Evolutionary conservation across 2,797 vertebrate genomes (phyloP), one percentile per base, ranked within the genome.

Genomic region (Notamacropus eugenii): DNA sequence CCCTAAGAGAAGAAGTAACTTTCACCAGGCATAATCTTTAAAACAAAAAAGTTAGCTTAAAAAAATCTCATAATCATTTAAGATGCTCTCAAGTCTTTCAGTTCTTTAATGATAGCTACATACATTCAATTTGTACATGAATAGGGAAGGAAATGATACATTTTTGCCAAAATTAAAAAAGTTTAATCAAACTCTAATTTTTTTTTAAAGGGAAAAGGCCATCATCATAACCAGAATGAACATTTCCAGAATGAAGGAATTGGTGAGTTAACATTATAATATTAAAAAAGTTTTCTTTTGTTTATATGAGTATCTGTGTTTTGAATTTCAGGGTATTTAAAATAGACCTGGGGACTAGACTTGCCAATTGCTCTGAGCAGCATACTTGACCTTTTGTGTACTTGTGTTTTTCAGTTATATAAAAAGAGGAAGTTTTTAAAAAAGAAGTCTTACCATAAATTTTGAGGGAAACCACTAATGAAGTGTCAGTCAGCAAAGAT

Each of bases 221-320:
- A 99, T 97, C 99, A 99, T 98, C 99, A 99, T 97, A 99, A 99
- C 98, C 99, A 99, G 98, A 99, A 99, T 27, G 99, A 99, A 94
- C 99, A 99, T 98, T 99, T 99, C 97, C 99, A 99, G 98, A 99
- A 99, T 94, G 99, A 99, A 98, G 99, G 99, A 98, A 99, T 99
- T 98, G 99, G 99, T 99, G 98, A 99, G 99, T 98, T 1, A 56
- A 95, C 95, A 93, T 97, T 93, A 6, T 91, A 96, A 40, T 54
- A 46, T 94, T 46, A 6, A 6, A 54, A 90, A 94, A 91, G 92
- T 27, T 54, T 96, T 22, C 29, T 40, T 27, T 90, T 90, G n/a
- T 54, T 91, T 34, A 34, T n/a, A 54, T 55, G 6, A 55, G 34
- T 91, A 34, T n/a, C 5, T 55, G 54, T 91, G 52, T 31, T 54